Conservation (phyloP, 2,113 vertebrate genomes). For the Misgurnus anguillicaudatus region DNA sequence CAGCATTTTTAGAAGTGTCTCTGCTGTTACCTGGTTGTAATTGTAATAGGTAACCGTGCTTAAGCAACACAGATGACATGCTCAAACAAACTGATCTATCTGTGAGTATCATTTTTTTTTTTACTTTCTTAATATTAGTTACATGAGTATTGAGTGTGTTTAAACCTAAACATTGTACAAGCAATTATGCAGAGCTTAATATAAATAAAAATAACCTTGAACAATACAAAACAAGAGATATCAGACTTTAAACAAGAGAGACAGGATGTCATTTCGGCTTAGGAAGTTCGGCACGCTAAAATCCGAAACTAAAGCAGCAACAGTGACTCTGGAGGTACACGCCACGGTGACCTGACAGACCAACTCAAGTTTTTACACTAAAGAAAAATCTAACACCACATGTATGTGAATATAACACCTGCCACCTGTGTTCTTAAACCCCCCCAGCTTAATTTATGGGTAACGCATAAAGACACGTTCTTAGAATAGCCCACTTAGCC, state of each 20-base stretch:
- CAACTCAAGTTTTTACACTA: conserved; percentile 53
- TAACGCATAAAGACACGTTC: conserved; percentile 11
- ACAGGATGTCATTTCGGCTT: conserved; percentile 66
- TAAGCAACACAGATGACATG: no score
- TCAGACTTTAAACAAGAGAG: conserved; percentile 65
- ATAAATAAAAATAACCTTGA: conserved; percentile 55
- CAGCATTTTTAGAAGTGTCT: background rate
- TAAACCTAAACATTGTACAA: background rate
- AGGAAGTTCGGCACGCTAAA: conserved; percentile 19
- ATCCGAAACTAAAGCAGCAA: conserved; percentile 50
- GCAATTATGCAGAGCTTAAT: background rate
- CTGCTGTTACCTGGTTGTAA: no score
- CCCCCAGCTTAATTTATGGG: background rate
- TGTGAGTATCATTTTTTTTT: no score
- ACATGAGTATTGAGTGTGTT: background rate
- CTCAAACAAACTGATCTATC: no score
- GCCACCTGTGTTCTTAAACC: background rate
- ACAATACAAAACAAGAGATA: conserved; percentile 52
- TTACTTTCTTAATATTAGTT: no score
- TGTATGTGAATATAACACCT: conserved; percentile 6
- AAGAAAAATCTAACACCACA: conserved; percentile 15
- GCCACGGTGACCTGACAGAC: conserved; percentile 48
- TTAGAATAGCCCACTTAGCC: background rate
- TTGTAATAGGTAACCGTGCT: no score
- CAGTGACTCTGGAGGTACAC: conserved; percentile 53